Base-by-base conservation (phyloP, 2,797 vertebrate genomes). In the Eospalax fontanierii region DNA sequence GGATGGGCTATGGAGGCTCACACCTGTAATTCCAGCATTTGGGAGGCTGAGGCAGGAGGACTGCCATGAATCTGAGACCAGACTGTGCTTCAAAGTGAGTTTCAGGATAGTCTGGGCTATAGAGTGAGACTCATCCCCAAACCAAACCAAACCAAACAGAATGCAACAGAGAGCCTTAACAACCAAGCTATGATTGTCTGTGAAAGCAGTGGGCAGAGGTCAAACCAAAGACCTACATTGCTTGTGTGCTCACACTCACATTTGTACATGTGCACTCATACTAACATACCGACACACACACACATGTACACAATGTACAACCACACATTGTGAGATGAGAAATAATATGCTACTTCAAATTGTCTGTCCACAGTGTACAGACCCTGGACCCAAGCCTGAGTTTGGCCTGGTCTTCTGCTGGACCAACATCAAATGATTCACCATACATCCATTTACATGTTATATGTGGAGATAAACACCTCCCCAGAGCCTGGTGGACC, bases 201-300 rank as follows among this genome's bases (percentile, higher is more conserved):
- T 43, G 12, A 2, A 43, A 85, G 28, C 40, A 61, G 73, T 46
- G 46, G 66, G n/a, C 57, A 80, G 73, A 90, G 46, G 21, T 57
- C 24, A 66, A 50, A 54, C 18, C 0, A 54, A 43, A 54, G 18
- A 11, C n/a, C 87, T 40, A 33, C 1, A 2, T 50, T 50, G 8
- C 43, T 26, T 43, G 40, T 43, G 35, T 30, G 28, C 26, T 61
- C 22, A 61, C 24, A 61, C n/a, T 80, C 54, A 28, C 11, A 61
- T 2, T 73, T 26, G 14, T 76, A 30, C 14, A 28, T 38, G 40
- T 61, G 19, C 3, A 8, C 26, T 0, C 6, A 26, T 8, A 0
- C 10, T 19, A 22, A 54, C 16, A 33, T 33, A 16, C 66, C n/a
- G 54, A 38, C 63, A 22, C 10, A 57, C 24, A 59, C 33, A 22